Conservation (phyloP, 2,113 vertebrate species). For the Cyanoderma ruficeps region DNA sequence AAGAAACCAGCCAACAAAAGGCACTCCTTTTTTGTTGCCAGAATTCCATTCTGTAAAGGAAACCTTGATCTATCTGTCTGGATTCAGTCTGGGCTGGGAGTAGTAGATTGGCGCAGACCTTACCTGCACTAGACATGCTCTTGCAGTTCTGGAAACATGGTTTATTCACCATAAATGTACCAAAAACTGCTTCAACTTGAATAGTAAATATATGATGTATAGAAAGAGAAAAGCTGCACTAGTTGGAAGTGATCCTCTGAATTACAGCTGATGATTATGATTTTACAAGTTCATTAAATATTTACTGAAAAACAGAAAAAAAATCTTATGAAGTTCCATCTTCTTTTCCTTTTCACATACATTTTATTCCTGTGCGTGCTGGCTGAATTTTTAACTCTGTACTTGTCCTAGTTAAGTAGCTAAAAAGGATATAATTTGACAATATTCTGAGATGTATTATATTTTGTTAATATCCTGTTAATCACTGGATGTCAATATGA, state of each 20-base stretch:
- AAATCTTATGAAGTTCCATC: neutral
- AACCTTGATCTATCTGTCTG: neutral
- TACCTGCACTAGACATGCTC: neutral
- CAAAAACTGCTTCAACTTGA: neutral
- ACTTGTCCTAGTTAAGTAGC: neutral
- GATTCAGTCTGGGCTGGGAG: neutral
- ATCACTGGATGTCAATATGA: neutral
- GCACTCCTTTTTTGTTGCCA: neutral
- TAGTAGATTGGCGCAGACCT: neutral
- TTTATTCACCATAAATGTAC: neutral
- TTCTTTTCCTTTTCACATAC: neutral
- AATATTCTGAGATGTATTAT: neutral
- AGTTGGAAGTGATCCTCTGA: neutral
- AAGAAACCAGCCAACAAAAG: neutral
- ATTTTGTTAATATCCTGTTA: neutral
- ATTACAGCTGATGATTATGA: neutral
- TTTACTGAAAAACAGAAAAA: neutral
- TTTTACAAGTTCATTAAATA: neutral
- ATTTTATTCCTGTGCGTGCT: neutral
- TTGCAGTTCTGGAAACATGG: neutral
- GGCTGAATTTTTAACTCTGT: neutral
- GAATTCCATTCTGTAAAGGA: neutral
- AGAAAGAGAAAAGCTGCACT: neutral
- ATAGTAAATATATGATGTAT: neutral
- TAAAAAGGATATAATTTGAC: neutral